These are phyloP conservation scores for Pristionchus exspectatus DNA, from an alignment of 2,888 invertebrate species.

Conservation along the genomic window DNA sequence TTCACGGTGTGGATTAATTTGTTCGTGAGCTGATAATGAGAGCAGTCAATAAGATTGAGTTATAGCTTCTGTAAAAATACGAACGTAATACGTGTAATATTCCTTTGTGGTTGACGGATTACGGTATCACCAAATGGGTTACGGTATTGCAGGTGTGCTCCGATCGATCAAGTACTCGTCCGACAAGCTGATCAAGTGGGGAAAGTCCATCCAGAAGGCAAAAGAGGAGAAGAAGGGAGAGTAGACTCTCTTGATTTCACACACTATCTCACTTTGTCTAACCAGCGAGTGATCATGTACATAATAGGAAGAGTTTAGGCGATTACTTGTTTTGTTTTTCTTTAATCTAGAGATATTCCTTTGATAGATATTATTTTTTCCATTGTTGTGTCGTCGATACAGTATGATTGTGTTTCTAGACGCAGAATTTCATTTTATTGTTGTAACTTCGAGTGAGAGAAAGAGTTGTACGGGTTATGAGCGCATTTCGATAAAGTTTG, in stretches of 20 bases:
- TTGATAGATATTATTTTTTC: no score
- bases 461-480: constrained; percentile 8
- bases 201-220: constrained; percentile 26
- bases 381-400: not conserved
- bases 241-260: not conserved
- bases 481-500: constrained; percentile 15
- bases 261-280: not conserved
- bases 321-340: not conserved
- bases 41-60: no score
- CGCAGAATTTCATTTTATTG: not conserved
- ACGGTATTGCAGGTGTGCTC: constrained; percentile 65
- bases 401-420: not conserved
- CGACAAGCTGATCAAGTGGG: constrained; percentile 69
- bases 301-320: not conserved
- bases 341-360: no score
- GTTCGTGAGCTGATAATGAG: not conserved
- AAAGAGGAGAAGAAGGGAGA: constrained; percentile 40
- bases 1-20: not conserved
- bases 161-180: constrained; percentile 70
- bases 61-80: not conserved
- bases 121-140: not conserved
- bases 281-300: not conserved
- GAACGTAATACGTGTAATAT: not conserved
- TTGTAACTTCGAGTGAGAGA: not conserved
- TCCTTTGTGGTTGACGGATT: not conserved